Conservation (phyloP, 2,888 invertebrate genomes). For the Uropetala carovei region DNA sequence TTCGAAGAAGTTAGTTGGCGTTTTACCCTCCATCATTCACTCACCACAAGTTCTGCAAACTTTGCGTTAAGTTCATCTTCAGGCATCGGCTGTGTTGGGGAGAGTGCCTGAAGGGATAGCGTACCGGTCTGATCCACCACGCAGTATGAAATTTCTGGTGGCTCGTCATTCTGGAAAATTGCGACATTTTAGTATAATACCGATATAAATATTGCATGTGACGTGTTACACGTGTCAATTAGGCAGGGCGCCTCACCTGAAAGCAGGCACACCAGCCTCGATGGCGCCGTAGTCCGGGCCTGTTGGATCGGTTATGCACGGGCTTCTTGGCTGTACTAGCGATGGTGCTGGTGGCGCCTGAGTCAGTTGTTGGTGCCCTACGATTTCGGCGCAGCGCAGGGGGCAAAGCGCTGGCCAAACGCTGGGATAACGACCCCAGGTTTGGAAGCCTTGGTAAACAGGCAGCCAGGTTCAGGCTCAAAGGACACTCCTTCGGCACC, state of each 20-base stretch:
- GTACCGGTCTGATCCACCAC: conserved; percentile 93
- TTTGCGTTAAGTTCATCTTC: conserved; percentile 93
- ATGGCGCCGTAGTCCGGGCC: conserved; percentile 44
- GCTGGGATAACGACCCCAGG: conserved; percentile 56
- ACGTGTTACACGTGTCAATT: too few species aligned
- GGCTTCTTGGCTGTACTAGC: background rate
- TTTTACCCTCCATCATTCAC: conserved; percentile 71
- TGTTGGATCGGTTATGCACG: conserved; percentile 44
- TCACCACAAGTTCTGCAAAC: conserved; percentile 95
- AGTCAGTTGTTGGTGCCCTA: background rate
- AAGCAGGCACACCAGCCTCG: conserved; percentile 61
- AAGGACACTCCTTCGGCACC: conserved; percentile 60
- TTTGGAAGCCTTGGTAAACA: conserved; percentile 49
- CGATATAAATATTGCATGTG: background rate
- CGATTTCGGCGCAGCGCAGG: conserved; percentile 44
- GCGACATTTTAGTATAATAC: background rate
- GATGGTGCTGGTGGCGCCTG: conserved; percentile 22
- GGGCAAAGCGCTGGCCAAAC: conserved; percentile 58
- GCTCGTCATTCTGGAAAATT: conserved; percentile 88
- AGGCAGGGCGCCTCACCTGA: background rate
- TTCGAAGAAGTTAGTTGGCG: background rate
- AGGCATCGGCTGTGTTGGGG: conserved; percentile 96
- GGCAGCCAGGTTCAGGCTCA: conserved; percentile 59
- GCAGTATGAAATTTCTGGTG: conserved; percentile 96
- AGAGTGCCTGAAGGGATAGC: conserved; percentile 90